Base-by-base conservation (phyloP, 2,113 vertebrate genomes). In the Podocnemis expansa region DNA sequence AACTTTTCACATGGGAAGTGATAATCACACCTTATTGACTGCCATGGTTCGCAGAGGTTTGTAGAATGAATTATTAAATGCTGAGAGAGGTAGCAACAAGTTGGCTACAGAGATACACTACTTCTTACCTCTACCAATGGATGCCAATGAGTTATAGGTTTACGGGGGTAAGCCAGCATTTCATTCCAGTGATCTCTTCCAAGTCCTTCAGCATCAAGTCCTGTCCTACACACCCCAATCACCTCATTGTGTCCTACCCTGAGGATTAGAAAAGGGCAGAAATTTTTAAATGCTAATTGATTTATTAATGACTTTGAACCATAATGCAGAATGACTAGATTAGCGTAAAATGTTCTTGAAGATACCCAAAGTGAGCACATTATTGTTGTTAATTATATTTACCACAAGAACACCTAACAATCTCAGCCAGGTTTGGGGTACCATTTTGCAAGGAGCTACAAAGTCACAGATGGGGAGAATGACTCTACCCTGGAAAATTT, bases 161-260 rank as follows among this genome's bases (percentile, higher is more conserved):
- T 99, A 43, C 99, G 98, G 5, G 99, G 99, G 86, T 99, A 99
- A 87, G 99, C 99, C 97, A 99, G 76, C 99, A 99, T 99, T 97
- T 99, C 99, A 3, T 99, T 99, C 99, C 99, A 99, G 85, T 99
- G 99, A 97, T 99, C 99, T 88, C 99, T 98, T 91, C 99, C 99
- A 43, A 99, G 99, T 29, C 99, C 99, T 93, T 99, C 98, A 0
- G 99, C 99, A 2, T 99, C 99, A 31, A 99, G 98, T 85, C 99
- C 99, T 5, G 99, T 98, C 85, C 97, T 98, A 82, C 99, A 99
- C 2, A 99, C 98, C 2, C 99, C 99, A 31, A 99, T 99, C 97
- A 99, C 99, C 96, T 99, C 99, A 90, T 99, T 99, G 98, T 99
- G 99, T 94, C 99, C 99, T 47, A 99, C 99, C 94, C 99, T 99